These are phyloP conservation scores for Dasysyrphus tricinctus DNA, from an alignment of 2,888 invertebrate species.

Conservation along the genomic window DNA sequence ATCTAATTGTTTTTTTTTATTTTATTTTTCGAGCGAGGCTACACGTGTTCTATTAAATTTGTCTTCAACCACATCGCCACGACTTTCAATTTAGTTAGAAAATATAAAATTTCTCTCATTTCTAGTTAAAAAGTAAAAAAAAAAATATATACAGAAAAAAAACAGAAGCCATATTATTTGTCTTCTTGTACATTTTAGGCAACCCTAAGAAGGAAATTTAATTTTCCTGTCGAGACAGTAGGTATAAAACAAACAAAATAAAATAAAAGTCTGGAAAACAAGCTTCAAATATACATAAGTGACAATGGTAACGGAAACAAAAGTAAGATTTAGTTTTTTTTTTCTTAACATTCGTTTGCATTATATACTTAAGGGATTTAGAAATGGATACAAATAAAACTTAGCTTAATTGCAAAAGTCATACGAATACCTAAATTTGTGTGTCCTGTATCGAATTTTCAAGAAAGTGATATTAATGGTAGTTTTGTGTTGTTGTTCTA, in stretches of 20 bases:
- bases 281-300: neutral
- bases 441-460: neutral
- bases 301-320: constrained; percentile 19
- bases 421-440: neutral
- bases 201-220: constrained; percentile 7
- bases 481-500: neutral
- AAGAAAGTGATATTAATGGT: constrained; percentile 31
- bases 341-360: neutral
- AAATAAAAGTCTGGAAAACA: neutral
- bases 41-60: constrained; percentile 22
- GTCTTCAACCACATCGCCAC: neutral
- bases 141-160: neutral
- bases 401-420: neutral
- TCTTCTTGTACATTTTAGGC: neutral
- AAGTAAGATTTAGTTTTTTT: neutral
- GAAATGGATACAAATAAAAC: neutral
- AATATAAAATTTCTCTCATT: neutral
- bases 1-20: neutral
- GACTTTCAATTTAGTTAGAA: constrained; percentile 6
- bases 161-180: constrained; percentile 41
- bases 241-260: neutral
- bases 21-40: neutral
- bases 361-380: neutral
- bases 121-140: neutral
- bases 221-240: constrained; percentile 26